phyloP scores from a whole-genome alignment of 1,140 invertebrate genomes.

The Triops cancriformis region DNA sequence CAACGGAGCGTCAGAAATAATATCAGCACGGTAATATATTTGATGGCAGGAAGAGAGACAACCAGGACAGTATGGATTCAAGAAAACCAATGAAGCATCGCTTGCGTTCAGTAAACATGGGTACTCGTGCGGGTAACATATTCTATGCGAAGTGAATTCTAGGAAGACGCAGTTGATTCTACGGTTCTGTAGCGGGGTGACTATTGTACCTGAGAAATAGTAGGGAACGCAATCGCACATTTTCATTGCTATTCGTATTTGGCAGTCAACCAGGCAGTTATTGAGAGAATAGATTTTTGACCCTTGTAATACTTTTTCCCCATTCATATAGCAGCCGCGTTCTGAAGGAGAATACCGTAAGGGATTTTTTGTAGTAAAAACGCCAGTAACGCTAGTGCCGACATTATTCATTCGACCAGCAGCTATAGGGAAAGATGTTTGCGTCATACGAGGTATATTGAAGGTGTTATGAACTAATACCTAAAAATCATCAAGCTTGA shows the following conservation, averaged over 20 bases:
- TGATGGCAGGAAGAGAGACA: neutral
- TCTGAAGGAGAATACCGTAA: neutral
- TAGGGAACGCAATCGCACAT: neutral
- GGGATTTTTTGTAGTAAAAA: neutral
- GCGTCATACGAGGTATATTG: neutral
- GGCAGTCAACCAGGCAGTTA: neutral
- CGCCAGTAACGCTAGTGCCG: neutral
- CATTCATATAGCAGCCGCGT: neutral
- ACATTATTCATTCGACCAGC: neutral
- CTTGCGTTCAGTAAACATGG: neutral
- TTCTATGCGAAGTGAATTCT: neutral
- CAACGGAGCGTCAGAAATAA: neutral
- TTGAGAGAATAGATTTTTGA: neutral
- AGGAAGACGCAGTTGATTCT: neutral
- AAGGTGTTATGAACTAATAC: neutral
- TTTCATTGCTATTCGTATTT: neutral
- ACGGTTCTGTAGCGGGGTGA: neutral
- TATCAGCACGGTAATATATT: neutral
- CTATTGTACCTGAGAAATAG: neutral
- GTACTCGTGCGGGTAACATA: neutral
- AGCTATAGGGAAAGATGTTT: neutral
- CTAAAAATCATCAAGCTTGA: neutral
- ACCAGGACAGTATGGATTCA: neutral
- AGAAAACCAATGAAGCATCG: neutral
- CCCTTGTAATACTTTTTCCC: neutral